Conservation (phyloP, 1,140 invertebrate genomes). For the Drosophila persimilis region DNA sequence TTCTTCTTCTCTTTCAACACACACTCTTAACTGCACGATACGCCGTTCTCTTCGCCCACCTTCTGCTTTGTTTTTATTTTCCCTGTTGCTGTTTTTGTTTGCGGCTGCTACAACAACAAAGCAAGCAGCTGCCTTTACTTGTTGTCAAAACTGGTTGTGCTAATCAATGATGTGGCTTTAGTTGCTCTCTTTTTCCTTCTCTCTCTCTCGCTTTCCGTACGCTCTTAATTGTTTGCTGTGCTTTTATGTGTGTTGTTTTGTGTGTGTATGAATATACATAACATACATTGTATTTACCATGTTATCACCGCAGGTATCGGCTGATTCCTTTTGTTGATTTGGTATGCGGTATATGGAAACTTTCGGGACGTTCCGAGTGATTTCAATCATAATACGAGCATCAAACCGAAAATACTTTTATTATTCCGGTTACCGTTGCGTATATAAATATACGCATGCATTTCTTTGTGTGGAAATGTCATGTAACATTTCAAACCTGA, state of each 20-base stretch:
- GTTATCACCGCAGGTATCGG: slow-evolving; percentile 43
- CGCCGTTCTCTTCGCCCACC: slow-evolving; percentile 5
- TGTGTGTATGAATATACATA: slow-evolving; percentile 8
- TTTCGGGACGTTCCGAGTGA: too few species aligned
- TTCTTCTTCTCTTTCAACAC: slow-evolving; percentile 35
- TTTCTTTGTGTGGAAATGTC: too few species aligned
- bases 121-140: slow-evolving; percentile 32
- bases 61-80: slow-evolving; percentile 67
- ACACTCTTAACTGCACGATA: slow-evolving; percentile 35
- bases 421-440: too few species aligned
- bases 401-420: too few species aligned
- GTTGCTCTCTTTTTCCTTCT: slow-evolving; percentile 31
- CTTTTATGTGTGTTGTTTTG: slow-evolving; percentile 10
- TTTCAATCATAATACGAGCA: too few species aligned
- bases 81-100: slow-evolving; percentile 67
- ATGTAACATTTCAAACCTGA: slow-evolving; percentile 26
- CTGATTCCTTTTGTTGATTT: slow-evolving; percentile 9
- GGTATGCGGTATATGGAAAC: neutral
- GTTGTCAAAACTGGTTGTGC: slow-evolving; percentile 63
- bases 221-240: slow-evolving; percentile 14
- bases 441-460: too few species aligned
- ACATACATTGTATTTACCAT: neutral
- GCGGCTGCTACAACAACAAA: slow-evolving; percentile 58
- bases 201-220: neutral
- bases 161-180: slow-evolving; percentile 49